These are phyloP conservation scores for Spodoptera frugiperda DNA, from an alignment of 1,140 invertebrate genomes.

Conservation along the genomic window DNA sequence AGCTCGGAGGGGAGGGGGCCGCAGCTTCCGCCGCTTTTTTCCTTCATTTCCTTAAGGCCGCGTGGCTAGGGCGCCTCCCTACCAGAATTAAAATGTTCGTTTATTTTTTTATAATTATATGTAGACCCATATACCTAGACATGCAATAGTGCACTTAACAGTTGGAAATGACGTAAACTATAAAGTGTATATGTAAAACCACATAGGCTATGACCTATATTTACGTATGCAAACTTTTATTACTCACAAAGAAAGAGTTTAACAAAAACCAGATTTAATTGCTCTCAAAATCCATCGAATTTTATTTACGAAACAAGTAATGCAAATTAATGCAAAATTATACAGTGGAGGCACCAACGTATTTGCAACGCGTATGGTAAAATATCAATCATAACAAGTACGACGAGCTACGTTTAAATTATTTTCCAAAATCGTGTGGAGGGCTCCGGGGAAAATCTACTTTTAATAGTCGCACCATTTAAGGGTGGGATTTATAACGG, in stretches of 20 bases:
- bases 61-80: conserved; percentile 73
- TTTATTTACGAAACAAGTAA: conserved; percentile 25
- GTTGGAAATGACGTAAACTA: conserved; percentile 19
- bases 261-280: conserved; percentile 5
- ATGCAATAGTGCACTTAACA: conserved; percentile 37
- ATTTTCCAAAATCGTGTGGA: conserved; percentile 36
- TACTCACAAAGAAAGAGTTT: background rate
- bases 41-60: conserved; percentile 82
- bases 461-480: conserved; percentile 37
- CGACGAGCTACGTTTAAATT: conserved; percentile 26
- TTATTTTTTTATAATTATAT: conserved; percentile 71
- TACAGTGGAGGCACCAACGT: background rate
- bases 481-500: conserved; percentile 37
- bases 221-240: background rate
- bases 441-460: conserved; percentile 32
- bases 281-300: conserved; percentile 7
- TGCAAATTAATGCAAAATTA: conserved; percentile 41
- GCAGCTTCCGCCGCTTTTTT: conserved; percentile 82
- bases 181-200: background rate
- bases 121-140: conserved; percentile 30
- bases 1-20: conserved; percentile 52
- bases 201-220: conserved; percentile 10
- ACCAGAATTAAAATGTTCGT: conserved; percentile 79
- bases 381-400: conserved; percentile 37
- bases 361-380: conserved; percentile 30